Percentiles rank a stretch among this genome's conserved stretches.
Conservation (phyloP, 2,797 vertebrate species). For the Siniperca obscura region DNA sequence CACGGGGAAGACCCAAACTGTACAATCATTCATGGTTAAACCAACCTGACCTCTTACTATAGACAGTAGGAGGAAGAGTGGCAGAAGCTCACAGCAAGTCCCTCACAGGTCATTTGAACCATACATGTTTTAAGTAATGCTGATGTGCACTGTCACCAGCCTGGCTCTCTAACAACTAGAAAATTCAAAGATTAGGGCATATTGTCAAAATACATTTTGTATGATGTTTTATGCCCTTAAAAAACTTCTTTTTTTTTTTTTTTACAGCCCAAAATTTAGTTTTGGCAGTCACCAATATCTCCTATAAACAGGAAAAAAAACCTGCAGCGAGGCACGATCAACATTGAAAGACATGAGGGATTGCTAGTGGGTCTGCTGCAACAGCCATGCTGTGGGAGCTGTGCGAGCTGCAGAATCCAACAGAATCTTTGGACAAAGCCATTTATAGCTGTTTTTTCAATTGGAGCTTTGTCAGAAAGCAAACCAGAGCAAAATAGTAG, state of each 20-base stretch:
- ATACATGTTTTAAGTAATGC: slow-evolving; percentile 4
- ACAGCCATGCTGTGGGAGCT: not conserved
- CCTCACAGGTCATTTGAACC: slow-evolving; percentile 4
- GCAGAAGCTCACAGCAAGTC: not conserved
- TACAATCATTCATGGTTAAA: not conserved
- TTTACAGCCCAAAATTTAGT: not conserved
- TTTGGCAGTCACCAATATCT: not conserved
- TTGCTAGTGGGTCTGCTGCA: not conserved
- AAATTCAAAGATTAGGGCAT: not conserved
- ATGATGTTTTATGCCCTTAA: not conserved
- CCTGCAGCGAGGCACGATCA: not conserved
- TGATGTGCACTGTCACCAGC: slow-evolving; percentile 7
- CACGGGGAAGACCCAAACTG: not conserved
- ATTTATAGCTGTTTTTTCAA: not conserved
- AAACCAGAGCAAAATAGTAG: not conserved
- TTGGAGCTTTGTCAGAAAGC: not conserved
- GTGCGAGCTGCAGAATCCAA: not conserved
- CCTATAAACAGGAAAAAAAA: not conserved
- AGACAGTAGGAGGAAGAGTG: not conserved
- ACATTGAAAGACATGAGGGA: not conserved
- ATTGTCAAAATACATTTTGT: not conserved
- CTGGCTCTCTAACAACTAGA: not conserved
- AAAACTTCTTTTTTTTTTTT: not conserved
- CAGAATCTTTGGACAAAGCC: not conserved
- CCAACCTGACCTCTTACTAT: not conserved